Percentiles rank a stretch among this genome's conserved stretches.
Conservation (phyloP, 2,888 invertebrate species). For the Panzeria rudis region DNA sequence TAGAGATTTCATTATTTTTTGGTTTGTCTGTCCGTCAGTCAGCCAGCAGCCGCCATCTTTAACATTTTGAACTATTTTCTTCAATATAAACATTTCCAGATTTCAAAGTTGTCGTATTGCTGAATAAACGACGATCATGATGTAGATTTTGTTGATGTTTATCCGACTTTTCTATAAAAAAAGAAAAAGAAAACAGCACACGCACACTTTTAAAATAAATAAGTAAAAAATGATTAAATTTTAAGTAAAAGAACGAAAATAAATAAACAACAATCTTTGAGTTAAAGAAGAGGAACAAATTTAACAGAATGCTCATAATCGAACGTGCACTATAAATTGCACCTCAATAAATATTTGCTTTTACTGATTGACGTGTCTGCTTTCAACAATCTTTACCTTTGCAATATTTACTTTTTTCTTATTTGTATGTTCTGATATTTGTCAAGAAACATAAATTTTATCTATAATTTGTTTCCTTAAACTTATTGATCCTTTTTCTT, state of each 20-base stretch:
- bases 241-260: conserved; percentile 52
- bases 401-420: not conserved
- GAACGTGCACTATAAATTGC: conserved; percentile 66
- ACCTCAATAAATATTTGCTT: conserved; percentile 63
- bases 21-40: conserved; percentile 24
- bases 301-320: conserved; percentile 8
- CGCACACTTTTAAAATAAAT: conserved; percentile 40
- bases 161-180: conserved; percentile 77
- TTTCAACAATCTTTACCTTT: not conserved
- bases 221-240: conserved; percentile 43
- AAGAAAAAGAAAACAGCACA: conserved; percentile 18
- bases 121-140: conserved; percentile 79
- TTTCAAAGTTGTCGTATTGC: conserved; percentile 78
- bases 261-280: conserved; percentile 46
- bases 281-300: not conserved
- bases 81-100: conserved; percentile 83
- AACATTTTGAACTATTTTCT: conserved; percentile 81
- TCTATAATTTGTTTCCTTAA: conserved; percentile 3
- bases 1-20: conserved; percentile 23
- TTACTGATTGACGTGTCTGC: conserved; percentile 9
- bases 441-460: conserved; percentile 33
- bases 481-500: conserved; percentile 34
- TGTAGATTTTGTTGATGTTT: conserved; percentile 75
- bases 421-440: conserved; percentile 2
- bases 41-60: conserved; percentile 64